Percentiles rank a stretch among this genome's conserved stretches.
These are phyloP conservation scores for Harpegnathos saltator DNA, from an alignment of 1,140 invertebrate genomes.

Conservation along the genomic window DNA sequence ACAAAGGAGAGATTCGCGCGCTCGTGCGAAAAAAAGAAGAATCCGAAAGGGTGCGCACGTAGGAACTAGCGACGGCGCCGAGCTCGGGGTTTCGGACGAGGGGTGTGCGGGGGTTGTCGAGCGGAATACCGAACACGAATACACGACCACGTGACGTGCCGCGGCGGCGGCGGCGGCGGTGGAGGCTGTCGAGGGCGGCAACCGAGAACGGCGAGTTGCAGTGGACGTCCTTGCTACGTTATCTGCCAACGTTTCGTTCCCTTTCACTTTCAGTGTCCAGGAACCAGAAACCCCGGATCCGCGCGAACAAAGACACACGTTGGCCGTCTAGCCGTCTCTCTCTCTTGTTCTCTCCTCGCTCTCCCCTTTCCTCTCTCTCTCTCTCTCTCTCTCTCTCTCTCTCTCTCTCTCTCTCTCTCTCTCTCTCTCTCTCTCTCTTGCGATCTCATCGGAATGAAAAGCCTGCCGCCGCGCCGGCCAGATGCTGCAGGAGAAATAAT, in stretches of 20 bases:
- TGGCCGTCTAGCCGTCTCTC: slow-evolving; percentile 13
- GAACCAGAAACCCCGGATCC: slow-evolving; percentile 83
- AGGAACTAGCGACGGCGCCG: background rate
- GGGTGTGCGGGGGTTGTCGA: too few relatives aligned
- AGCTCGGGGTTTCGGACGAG: background rate
- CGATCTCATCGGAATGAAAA: background rate
- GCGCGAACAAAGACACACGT: slow-evolving; percentile 74
- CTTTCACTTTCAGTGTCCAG: slow-evolving; percentile 85
- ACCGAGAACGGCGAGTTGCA: slow-evolving; percentile 78
- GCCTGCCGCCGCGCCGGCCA: background rate
- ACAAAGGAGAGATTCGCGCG: background rate
- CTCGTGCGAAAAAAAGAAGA: slow-evolving; percentile 2
- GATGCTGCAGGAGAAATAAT: slow-evolving; percentile 36
- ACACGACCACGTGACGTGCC: slow-evolving; percentile 68
- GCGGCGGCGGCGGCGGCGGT: slow-evolving; percentile 59
- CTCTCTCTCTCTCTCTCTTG: background rate
- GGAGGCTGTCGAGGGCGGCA: slow-evolving; percentile 80
- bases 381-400: background rate
- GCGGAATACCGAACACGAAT: slow-evolving; percentile 64
- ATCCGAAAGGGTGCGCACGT: background rate
- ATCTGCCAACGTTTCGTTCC: slow-evolving; percentile 83
- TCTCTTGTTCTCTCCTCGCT: background rate
- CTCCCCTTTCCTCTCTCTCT: background rate
- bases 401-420: background rate
- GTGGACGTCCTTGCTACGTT: slow-evolving; percentile 86